These are phyloP conservation scores for Drosophila tristis DNA, from an alignment of 1,140 invertebrate genomes.

Conservation along the genomic window DNA sequence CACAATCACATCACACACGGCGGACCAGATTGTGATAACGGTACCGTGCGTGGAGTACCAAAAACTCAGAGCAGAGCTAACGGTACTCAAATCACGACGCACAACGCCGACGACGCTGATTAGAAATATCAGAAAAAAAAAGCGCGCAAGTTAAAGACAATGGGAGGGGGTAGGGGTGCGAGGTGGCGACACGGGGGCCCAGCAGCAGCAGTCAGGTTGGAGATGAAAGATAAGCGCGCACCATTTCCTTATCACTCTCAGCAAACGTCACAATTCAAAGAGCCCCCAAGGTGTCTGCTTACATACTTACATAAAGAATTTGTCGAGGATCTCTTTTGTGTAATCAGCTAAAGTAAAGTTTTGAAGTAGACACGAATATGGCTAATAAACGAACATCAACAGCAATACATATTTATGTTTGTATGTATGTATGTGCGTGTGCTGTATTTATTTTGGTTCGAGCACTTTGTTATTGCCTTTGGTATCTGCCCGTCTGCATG, in stretches of 20 bases:
- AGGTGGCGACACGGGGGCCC: constrained; percentile 5
- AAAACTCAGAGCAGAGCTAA: constrained; percentile 20
- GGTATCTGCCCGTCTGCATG: constrained; percentile 59
- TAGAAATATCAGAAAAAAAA: constrained; percentile 30
- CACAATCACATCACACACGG: constrained; percentile 23
- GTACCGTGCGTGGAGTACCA: constrained; percentile 68
- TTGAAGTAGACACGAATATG: background rate
- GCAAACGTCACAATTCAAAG: constrained; percentile 18
- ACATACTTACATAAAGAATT: constrained; percentile 58
- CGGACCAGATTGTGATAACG: constrained; percentile 60
- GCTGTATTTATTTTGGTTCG: constrained; percentile 77
- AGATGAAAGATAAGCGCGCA: constrained; percentile 56
- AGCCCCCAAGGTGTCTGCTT: constrained; percentile 48
- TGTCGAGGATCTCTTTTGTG: constrained; percentile 50
- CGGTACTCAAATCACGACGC: constrained; percentile 54
- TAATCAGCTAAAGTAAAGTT: constrained; percentile 50
- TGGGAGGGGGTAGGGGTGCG: constrained; percentile 32
- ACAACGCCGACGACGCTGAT: constrained; percentile 52
- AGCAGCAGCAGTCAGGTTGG: constrained; percentile 34
- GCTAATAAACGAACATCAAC: constrained; percentile 29
- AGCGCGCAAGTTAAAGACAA: constrained; percentile 42
- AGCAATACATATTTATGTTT: constrained; percentile 50
- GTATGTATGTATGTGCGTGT: constrained; percentile 29
- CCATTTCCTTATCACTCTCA: constrained; percentile 37
- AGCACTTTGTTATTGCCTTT: constrained; percentile 79